Evolutionary conservation across 2,888 invertebrate genomes (phyloP).

Genomic region (Cantharis lateralis): DNA sequence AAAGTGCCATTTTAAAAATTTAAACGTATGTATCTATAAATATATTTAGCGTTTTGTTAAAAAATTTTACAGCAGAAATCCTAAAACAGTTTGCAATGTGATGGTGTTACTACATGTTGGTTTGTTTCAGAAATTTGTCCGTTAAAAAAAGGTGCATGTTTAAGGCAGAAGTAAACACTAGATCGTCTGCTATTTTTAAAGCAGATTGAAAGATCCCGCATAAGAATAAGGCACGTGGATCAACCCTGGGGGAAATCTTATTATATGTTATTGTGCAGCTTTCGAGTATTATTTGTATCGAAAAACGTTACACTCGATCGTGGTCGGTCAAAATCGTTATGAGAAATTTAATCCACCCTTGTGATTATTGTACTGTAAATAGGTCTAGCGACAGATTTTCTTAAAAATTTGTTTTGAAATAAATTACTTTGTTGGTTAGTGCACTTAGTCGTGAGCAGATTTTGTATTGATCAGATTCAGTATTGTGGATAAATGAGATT

Average conservation of each 20-base stretch:
- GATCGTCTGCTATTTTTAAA: slow-evolving; percentile 22
- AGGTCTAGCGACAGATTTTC: not conserved
- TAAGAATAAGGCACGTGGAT: slow-evolving; percentile 55
- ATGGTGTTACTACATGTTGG: not conserved
- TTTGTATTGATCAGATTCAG: not conserved
- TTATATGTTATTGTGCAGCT: slow-evolving; percentile 50
- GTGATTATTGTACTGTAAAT: slow-evolving; percentile 2
- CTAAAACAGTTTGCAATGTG: no score
- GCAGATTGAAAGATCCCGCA: slow-evolving; percentile 46
- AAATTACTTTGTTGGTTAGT: not conserved
- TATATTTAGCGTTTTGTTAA: no score
- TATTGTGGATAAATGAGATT: not conserved
- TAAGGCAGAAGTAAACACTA: slow-evolving; percentile 28
- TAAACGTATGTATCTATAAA: no score
- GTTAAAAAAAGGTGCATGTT: slow-evolving; percentile 35
- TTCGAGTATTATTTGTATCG: slow-evolving; percentile 43
- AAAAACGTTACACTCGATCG: slow-evolving; percentile 44
- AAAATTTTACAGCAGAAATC: no score
- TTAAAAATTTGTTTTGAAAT: not conserved
- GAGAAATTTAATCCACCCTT: slow-evolving; percentile 33
- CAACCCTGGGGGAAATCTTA: slow-evolving; percentile 48
- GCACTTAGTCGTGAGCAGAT: not conserved
- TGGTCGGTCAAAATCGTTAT: slow-evolving; percentile 8
- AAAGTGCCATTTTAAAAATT: no score
- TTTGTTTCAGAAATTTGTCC: slow-evolving; percentile 26